Conservation (phyloP, 2,888 invertebrate genomes). For the Vesta saturnalis region DNA sequence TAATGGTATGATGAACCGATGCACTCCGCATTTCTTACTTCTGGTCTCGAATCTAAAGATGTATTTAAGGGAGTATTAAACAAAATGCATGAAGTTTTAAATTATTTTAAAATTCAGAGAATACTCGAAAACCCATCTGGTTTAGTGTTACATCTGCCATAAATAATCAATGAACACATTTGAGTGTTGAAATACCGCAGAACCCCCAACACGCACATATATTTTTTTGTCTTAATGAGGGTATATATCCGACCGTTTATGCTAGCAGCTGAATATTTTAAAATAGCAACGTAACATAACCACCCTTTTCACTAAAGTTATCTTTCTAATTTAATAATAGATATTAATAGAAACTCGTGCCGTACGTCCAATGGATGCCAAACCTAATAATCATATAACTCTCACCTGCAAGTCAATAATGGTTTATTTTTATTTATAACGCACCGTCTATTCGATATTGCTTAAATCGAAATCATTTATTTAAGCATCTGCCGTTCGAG, state of each 20-base stretch:
- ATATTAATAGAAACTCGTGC: slow-evolving; percentile 37
- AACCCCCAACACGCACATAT: slow-evolving; percentile 19
- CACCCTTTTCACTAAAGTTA: slow-evolving; percentile 31
- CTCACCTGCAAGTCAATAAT: slow-evolving; percentile 32
- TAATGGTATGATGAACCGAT: too few species aligned
- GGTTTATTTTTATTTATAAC: slow-evolving; percentile 11
- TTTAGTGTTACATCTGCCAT: slow-evolving; percentile 29
- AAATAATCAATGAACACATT: slow-evolving; percentile 27
- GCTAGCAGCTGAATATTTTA: slow-evolving; percentile 32
- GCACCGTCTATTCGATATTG: slow-evolving; percentile 9
- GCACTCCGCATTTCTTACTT: too few species aligned
- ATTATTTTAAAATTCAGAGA: slow-evolving; percentile 2
- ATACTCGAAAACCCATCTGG: slow-evolving; percentile 25
- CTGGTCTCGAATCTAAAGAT: too few species aligned
- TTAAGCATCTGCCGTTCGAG: slow-evolving; percentile 36
- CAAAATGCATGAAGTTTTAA: too few species aligned
- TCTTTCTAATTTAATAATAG: slow-evolving; percentile 40
- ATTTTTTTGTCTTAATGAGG: slow-evolving; percentile 27
- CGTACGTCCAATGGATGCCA: slow-evolving; percentile 21
- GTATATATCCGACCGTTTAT: not conserved
- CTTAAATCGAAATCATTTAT: slow-evolving; percentile 26
- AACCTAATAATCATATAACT: slow-evolving; percentile 17
- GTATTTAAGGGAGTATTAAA: too few species aligned
- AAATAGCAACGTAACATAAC: slow-evolving; percentile 12
- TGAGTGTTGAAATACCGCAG: slow-evolving; percentile 25